phyloP scores from a whole-genome alignment of 1,140 invertebrate genomes.

The Frieseomelitta varia region DNA sequence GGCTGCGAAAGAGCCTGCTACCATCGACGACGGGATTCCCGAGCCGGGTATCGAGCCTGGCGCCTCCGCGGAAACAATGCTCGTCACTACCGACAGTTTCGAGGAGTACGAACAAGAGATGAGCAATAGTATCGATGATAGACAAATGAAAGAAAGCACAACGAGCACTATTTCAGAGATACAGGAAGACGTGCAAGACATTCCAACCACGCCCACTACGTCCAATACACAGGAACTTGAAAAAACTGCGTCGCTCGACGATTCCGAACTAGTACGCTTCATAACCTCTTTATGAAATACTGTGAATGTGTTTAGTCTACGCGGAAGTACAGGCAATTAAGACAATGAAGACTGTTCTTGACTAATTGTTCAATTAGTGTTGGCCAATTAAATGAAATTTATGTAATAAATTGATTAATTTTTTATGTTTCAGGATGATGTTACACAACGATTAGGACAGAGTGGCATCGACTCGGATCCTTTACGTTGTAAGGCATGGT shows the following conservation, averaged over 20 bases:
- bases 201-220: conserved; percentile 58
- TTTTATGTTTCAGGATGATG: conserved; percentile 72
- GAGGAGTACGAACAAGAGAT: conserved; percentile 87
- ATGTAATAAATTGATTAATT: not conserved
- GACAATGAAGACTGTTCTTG: too few species aligned
- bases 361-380: not conserved
- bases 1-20: conserved; percentile 67
- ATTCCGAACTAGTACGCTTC: conserved; percentile 71
- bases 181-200: conserved; percentile 82
- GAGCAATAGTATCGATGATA: conserved; percentile 84
- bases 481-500: conserved; percentile 83
- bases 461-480: conserved; percentile 76
- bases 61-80: conserved; percentile 85
- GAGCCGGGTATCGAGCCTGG: conserved; percentile 82
- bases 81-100: conserved; percentile 87
- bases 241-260: conserved; percentile 66
- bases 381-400: not conserved
- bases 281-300: conserved; percentile 31
- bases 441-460: conserved; percentile 73
- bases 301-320: not conserved
- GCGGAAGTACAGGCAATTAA: too few species aligned
- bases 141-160: conserved; percentile 76
- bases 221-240: conserved; percentile 56
- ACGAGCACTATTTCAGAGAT: conserved; percentile 83
- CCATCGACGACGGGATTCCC: conserved; percentile 72